Evolutionary conservation across 2,113 vertebrate species (phyloP).

Genomic region (Laterallus jamaicensis): DNA sequence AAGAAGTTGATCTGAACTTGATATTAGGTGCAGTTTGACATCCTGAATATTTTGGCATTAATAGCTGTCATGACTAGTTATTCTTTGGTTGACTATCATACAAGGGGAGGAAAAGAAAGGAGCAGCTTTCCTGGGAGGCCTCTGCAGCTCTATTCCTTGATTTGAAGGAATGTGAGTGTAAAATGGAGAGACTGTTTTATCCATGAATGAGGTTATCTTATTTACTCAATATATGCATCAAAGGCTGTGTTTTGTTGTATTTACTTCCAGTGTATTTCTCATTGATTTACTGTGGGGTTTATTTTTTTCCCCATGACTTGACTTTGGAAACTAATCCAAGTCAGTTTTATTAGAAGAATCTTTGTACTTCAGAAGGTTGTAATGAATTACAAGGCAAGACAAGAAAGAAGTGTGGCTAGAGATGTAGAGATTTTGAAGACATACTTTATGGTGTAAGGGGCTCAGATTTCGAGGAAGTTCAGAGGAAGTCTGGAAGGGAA

Average conservation of each 20-base stretch:
- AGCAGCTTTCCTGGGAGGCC: not conserved
- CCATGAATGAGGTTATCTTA: not conserved
- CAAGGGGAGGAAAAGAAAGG: not conserved
- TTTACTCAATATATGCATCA: not conserved
- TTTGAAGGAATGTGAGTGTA: not conserved
- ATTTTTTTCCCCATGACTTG: not conserved
- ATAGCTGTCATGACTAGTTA: not conserved
- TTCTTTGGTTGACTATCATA: not conserved
- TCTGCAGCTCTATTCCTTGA: not conserved
- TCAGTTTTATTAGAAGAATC: not conserved
- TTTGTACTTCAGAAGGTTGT: not conserved
- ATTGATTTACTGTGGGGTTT: not conserved
- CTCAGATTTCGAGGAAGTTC: not conserved
- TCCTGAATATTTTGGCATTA: not conserved
- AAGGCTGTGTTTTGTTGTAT: not conserved
- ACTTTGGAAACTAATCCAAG: not conserved
- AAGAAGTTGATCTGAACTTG: fast-evolving
- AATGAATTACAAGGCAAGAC: not conserved
- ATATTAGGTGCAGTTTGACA: not conserved
- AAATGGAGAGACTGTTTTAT: not conserved
- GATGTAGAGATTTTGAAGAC: not conserved
- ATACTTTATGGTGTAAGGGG: not conserved
- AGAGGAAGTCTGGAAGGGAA: not conserved
- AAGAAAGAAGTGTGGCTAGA: not conserved
- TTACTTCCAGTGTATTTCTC: not conserved